phyloP scores from a whole-genome alignment of 2,797 vertebrate species.

The Presbytis comata region DNA sequence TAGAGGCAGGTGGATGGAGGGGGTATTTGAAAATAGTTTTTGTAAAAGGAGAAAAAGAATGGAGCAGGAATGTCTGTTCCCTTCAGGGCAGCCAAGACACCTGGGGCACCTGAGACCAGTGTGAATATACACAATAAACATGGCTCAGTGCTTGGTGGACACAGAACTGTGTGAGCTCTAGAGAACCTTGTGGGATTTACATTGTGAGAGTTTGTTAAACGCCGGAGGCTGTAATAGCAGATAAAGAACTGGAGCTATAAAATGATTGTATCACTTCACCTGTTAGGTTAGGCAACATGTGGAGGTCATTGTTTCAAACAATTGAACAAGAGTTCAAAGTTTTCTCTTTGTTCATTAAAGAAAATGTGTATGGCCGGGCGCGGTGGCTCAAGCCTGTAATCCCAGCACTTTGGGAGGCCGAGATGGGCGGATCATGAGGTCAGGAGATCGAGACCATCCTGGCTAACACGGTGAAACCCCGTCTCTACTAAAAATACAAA shows the following conservation, averaged over 20 bases:
- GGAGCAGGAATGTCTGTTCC: background rate
- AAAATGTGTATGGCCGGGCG: background rate
- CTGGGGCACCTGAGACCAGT: background rate
- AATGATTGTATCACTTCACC: background rate
- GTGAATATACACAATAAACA: background rate
- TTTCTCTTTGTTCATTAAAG: conserved; percentile 12
- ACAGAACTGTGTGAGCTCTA: background rate
- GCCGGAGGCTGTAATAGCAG: background rate
- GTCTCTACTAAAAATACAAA: too few species aligned
- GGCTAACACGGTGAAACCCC: too few species aligned
- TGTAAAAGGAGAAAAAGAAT: background rate
- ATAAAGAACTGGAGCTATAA: background rate
- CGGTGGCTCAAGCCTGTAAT: too few species aligned
- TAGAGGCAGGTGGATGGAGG: background rate
- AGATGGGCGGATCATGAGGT: too few species aligned
- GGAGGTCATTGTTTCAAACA: background rate
- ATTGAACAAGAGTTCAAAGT: background rate
- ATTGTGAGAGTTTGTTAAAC: background rate
- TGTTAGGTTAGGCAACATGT: background rate
- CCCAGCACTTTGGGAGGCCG: too few species aligned
- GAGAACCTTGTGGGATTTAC: background rate
- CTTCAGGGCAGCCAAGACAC: background rate
- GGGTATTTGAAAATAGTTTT: background rate
- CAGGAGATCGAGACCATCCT: too few species aligned
- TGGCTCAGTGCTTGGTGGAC: background rate